Conservation (phyloP, 2,888 invertebrate genomes). For the Metellina segmentata region DNA sequence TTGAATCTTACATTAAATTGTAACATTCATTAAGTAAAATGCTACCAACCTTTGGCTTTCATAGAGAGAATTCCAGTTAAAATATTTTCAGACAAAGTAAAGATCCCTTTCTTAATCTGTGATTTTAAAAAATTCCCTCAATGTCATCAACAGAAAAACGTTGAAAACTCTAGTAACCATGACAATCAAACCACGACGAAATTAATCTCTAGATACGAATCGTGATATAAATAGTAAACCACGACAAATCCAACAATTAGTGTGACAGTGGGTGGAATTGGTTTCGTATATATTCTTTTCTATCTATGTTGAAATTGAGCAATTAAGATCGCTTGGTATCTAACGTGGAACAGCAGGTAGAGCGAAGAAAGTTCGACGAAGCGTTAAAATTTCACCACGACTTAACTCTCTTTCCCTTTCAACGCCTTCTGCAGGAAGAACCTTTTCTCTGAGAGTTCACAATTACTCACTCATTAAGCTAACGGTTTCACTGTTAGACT, state of each 20-base stretch:
- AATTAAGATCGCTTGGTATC: slow-evolving; percentile 41
- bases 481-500: background rate
- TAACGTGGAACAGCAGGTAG: slow-evolving; percentile 30
- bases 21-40: no score
- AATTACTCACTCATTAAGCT: background rate
- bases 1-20: no score
- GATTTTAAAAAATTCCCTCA: no score
- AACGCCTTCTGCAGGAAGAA: slow-evolving; percentile 35
- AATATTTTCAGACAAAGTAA: no score
- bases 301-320: slow-evolving; percentile 41
- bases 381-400: slow-evolving; percentile 24
- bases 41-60: no score
- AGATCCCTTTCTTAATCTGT: no score
- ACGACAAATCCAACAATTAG: background rate
- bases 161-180: background rate
- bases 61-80: no score
- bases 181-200: background rate
- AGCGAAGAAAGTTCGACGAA: slow-evolving; percentile 3
- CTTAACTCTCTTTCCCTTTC: slow-evolving; percentile 40
- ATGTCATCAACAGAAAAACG: background rate
- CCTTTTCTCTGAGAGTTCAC: background rate
- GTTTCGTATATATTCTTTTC: background rate
- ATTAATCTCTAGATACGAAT: background rate
- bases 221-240: background rate
- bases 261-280: background rate